Conservation (phyloP, 2,113 vertebrate genomes). For the Butorides virescens region DNA sequence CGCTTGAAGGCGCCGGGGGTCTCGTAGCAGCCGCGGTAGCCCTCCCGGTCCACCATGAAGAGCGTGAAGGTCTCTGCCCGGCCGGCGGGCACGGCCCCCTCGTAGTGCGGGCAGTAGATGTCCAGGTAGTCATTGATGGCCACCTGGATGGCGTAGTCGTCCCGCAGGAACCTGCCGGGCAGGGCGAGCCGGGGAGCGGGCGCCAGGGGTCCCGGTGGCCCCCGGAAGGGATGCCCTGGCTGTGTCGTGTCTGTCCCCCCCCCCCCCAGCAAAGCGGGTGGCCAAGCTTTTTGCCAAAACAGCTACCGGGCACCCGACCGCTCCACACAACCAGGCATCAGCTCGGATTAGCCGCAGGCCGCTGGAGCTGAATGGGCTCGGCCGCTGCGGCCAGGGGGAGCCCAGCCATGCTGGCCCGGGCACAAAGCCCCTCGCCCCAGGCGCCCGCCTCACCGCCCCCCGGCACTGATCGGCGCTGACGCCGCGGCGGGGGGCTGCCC, state of each 20-base stretch:
- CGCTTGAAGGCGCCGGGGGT: conserved; percentile 66
- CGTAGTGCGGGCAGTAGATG: conserved; percentile 80
- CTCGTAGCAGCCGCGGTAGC: conserved; percentile 69
- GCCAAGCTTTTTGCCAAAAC: neutral
- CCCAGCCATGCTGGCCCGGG: neutral
- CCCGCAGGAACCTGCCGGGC: conserved; percentile 69
- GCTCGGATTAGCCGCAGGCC: conserved; percentile 35
- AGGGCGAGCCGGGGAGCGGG: neutral
- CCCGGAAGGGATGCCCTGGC: accelerated
- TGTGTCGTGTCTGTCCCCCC: neutral
- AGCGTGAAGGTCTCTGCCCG: conserved; percentile 69
- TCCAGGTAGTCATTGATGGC: conserved; percentile 80
- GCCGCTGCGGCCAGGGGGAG: neutral
- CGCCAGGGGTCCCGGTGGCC: accelerated
- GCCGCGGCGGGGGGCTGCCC: neutral
- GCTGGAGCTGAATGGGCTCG: conserved; percentile 16
- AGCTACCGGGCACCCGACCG: neutral
- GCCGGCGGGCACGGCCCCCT: conserved; percentile 45
- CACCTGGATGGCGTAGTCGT: conserved; percentile 72
- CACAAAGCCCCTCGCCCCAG: conserved; percentile 5
- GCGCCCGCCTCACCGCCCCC: neutral
- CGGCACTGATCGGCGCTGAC: neutral
- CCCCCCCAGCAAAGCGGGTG: neutral
- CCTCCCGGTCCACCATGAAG: conserved; percentile 74
- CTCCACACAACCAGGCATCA: neutral